Base-by-base conservation (phyloP, 2,113 vertebrate genomes). In the Proterorhinus semilunaris region DNA sequence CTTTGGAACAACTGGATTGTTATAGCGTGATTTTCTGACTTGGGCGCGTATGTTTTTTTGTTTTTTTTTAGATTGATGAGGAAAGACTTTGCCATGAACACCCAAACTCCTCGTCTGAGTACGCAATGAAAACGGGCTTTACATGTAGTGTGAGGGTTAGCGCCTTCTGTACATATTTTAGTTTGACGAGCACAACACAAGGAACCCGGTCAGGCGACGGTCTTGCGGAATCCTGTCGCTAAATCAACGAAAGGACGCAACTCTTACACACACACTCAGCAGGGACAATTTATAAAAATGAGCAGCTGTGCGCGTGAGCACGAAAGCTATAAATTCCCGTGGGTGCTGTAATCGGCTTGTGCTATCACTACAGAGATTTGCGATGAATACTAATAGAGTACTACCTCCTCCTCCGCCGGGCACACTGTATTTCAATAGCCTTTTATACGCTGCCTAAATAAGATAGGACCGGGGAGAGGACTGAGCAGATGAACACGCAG, bases 311-410 rank as follows among this genome's bases (percentile, higher is more conserved):
- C 71, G 27, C 70, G 76, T 62, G 79, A 50, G 77, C 75, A 57
- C 57, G n/a, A 64, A 62, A 72, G 72, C 78, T 66, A 68, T 83
- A 83, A 80, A 83, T 80, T 83, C 75, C 71, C 76, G 65, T 58
- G 74, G 78, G 79, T 64, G 64, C 70, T 9, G 42, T 68, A 72
- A 83, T 86, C 69, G 69, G 45, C 69, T 74, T 79, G 81, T 72
- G 62, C 79, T 71, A 75, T 83, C 75, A 46, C 73, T 3, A 66
- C 68, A 48, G 68, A 78, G 68, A 78, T 65, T 71, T 15, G 74
- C 77, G 66, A 15, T 74, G 83, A 85, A 90, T 85, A 74, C 78
- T 76, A 74, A 88, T 81, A 76, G 68, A 68, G 71, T 64, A 36
- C 54, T 78, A 61, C 62, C 64, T 67, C 72, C 47, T 58, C 62